Percentiles rank a stretch among this genome's conserved stretches.
Evolutionary conservation across 2,888 invertebrate species (phyloP).

Genomic region (Limnephilus auricula): DNA sequence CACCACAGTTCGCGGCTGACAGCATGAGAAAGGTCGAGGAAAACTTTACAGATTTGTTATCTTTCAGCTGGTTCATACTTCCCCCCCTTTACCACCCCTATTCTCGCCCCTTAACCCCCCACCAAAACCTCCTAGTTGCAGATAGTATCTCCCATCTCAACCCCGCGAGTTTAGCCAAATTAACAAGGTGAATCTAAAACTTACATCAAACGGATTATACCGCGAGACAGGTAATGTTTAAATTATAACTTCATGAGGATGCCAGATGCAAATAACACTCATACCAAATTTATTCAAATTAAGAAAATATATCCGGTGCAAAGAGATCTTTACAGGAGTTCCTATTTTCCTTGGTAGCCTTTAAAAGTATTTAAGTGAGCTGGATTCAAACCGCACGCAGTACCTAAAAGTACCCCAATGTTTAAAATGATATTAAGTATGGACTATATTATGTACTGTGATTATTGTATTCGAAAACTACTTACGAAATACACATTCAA

Average conservation of each 20-base stretch:
- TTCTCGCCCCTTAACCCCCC: no score
- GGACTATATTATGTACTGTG: no score
- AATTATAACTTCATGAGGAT: background rate
- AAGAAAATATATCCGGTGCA: background rate
- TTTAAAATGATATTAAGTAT: no score
- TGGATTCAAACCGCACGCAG: no score
- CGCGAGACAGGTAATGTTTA: background rate
- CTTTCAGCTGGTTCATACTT: background rate
- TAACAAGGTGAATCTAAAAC: background rate
- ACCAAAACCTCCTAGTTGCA: background rate
- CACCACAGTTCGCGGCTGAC: conserved; percentile 10
- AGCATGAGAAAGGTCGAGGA: conserved; percentile 18
- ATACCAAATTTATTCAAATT: background rate
- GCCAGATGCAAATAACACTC: background rate
- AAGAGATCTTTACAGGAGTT: background rate
- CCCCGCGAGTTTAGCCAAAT: background rate
- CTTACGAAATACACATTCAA: no score
- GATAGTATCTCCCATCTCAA: background rate
- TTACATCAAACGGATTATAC: background rate
- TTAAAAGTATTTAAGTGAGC: background rate
- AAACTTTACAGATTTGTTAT: conserved; percentile 26
- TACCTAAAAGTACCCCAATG: no score
- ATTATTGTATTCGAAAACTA: no score
- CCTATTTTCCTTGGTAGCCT: background rate
- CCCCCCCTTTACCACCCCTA: background rate